phyloP scores from a whole-genome alignment of 2,113 vertebrate genomes.

The Grammomys dolichurus region DNA sequence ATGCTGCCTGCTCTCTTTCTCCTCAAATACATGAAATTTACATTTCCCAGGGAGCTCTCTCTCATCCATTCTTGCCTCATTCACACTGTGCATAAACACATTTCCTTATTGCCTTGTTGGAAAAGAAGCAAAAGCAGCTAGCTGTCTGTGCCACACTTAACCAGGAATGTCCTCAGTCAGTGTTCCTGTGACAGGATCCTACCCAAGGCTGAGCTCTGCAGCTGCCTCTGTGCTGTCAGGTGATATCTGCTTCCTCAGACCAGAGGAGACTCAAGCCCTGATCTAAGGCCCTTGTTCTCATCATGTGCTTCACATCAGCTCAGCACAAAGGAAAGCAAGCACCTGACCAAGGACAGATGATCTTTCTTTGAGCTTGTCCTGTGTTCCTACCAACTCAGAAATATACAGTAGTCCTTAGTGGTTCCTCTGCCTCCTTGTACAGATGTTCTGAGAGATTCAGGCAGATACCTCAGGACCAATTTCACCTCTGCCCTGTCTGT shows the following conservation, averaged over 20 bases:
- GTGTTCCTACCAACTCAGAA: background rate
- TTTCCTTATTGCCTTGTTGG: background rate
- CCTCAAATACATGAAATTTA: background rate
- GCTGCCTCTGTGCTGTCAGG: background rate
- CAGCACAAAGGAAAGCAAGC: background rate
- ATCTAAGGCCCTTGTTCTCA: background rate
- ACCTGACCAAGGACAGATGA: background rate
- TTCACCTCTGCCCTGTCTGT: background rate
- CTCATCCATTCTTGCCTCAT: background rate
- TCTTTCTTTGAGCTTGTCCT: background rate
- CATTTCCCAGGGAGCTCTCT: background rate
- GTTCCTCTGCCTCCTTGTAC: no score
- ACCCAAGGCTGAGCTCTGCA: background rate
- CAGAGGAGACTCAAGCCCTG: background rate
- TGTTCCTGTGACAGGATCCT: background rate
- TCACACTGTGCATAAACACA: background rate
- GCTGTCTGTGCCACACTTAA: background rate
- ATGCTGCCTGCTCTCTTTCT: background rate
- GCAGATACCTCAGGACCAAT: background rate
- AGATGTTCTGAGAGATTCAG: background rate
- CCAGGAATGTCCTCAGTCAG: background rate
- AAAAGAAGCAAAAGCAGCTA: no score
- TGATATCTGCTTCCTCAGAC: background rate
- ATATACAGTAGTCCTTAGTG: background rate
- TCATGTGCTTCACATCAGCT: background rate